Percentiles rank a stretch among this genome's conserved stretches.
These are phyloP conservation scores for Eurosta solidaginis DNA, from an alignment of 1,140 invertebrate genomes.

Conservation along the genomic window DNA sequence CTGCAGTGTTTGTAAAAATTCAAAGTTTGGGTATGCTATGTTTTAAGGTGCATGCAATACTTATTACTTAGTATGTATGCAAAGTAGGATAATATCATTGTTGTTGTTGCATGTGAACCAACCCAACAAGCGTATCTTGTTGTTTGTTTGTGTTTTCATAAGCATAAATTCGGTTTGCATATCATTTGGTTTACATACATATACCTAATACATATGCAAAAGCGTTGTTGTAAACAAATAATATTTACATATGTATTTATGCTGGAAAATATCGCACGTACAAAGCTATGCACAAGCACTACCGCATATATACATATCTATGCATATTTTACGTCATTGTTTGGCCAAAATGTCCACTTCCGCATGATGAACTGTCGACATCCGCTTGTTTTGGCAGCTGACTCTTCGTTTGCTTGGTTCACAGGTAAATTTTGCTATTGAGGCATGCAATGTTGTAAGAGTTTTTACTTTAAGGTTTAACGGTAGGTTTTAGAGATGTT, in stretches of 20 bases:
- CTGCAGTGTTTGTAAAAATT: conserved; percentile 20
- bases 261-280: background rate
- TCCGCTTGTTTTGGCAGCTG: conserved; percentile 27
- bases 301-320: background rate
- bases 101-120: conserved; percentile 11
- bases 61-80: background rate
- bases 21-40: conserved; percentile 10
- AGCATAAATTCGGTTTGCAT: no score
- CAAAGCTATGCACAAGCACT: background rate
- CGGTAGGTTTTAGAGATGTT: no score
- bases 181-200: background rate
- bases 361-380: conserved; percentile 5
- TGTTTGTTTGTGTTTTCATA: background rate
- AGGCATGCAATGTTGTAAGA: conserved; percentile 11
- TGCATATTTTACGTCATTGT: background rate
- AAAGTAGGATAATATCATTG: background rate
- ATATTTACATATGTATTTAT: background rate
- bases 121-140: background rate
- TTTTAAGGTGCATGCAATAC: conserved; percentile 9
- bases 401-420: background rate
- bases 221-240: background rate
- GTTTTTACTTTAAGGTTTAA: no score
- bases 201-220: background rate
- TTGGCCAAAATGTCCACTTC: conserved; percentile 26
- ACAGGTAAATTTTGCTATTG: conserved; percentile 9